Base-by-base conservation (phyloP, 1,140 invertebrate genomes). In the Trachelipus rathkii region DNA sequence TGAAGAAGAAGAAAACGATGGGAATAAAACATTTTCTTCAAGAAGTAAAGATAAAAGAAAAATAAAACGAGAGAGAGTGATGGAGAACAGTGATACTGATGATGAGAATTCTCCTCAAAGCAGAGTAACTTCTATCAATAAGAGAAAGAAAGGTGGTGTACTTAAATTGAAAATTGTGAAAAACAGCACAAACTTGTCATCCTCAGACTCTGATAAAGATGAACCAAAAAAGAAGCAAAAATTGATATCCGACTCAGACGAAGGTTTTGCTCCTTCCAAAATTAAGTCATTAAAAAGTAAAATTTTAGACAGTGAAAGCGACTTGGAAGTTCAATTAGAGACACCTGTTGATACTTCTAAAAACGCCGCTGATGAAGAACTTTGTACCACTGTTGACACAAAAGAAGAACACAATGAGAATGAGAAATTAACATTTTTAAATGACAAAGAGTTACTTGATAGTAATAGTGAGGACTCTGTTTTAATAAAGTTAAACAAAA, bases 401-500 rank as follows among this genome's bases (percentile, higher is more conserved):
- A 10, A 13, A 23, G 70, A 33, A 60, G 43, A 19, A 23, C 60
- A 44, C 66, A 67, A 71, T n/a, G 43, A 74, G 13, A 67, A 15
- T 15, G 69, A 44, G 10, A 74, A 69, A 24, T 33, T 19, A 4
- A 15, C 50, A 15, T 60, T 60, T 13, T 60, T 70, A 44, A 68
- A 33, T 11, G 66, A 68, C 19, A 53, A 75, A 13, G 73, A 68
- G 11, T 44, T 68, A 21, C 13, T 75, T 11, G 19, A 44, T 8
- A 60, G 77, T 10, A 60, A 71, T 10, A 68, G 24, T 44, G 71
- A 50, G 21, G 79, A 81, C 60, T 78, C 77, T 11, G 77, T 81
- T 11, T 72, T 81, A 71, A 72, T 76, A 33, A 81, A 81, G 45
- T 53, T 81, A 5, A 78, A 77, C 13, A 81, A 81, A 21, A 74